Evolutionary conservation across 2,797 vertebrate genomes (phyloP).

Genomic region (Gorsachius magnificus): DNA sequence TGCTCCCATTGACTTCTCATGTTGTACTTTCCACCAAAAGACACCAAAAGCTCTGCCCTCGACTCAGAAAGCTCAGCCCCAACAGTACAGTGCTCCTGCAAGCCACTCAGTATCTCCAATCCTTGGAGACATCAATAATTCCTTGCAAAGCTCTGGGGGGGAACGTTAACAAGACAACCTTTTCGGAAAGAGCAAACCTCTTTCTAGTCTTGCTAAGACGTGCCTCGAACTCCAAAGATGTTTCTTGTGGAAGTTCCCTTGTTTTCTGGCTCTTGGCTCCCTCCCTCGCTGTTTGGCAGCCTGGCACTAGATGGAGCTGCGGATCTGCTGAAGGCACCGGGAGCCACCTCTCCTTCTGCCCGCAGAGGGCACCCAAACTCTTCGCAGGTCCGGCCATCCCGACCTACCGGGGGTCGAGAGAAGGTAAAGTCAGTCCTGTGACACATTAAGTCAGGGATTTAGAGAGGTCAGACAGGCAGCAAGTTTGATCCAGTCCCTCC

Average conservation of each 20-base stretch:
- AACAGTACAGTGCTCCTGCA: rapidly evolving
- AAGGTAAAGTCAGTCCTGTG: too few species aligned
- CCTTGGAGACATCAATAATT: neutral
- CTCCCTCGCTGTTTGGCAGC: rapidly evolving
- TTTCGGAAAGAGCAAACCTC: neutral
- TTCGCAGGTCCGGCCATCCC: rapidly evolving
- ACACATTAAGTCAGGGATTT: rapidly evolving
- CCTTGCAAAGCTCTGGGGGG: neutral
- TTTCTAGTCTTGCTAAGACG: rapidly evolving
- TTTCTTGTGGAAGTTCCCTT: rapidly evolving
- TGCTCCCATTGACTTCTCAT: neutral
- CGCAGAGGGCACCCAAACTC: conserved; percentile 25
- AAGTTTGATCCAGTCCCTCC: neutral
- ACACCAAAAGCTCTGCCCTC: neutral
- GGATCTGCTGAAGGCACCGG: rapidly evolving
- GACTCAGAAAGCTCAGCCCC: neutral
- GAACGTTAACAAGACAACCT: rapidly evolving
- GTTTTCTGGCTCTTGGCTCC: rapidly evolving
- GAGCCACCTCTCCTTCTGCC: neutral
- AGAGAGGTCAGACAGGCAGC: rapidly evolving
- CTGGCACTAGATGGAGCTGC: conserved; percentile 41
- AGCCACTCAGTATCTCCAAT: neutral
- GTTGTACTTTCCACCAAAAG: neutral
- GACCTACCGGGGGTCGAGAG: rapidly evolving
- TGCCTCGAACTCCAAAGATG: rapidly evolving